These are phyloP conservation scores for Rutilus rutilus DNA, from an alignment of 2,113 vertebrate species.

Conservation along the genomic window DNA sequence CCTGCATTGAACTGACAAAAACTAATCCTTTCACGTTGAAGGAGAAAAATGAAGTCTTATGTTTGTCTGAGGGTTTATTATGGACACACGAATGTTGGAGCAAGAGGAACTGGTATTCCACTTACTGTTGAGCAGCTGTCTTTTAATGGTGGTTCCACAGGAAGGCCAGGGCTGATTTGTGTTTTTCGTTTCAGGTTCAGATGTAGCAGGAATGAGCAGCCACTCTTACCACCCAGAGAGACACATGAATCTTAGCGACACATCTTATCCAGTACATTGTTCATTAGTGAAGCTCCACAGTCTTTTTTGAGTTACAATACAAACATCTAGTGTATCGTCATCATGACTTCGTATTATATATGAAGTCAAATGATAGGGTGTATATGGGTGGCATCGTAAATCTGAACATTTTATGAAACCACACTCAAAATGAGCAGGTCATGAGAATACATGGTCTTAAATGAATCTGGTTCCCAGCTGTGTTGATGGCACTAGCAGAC, in stretches of 20 bases:
- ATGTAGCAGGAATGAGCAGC: not conserved
- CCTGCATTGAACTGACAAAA: not conserved
- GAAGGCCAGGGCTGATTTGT: slow-evolving; percentile 41
- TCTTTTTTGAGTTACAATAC: not conserved
- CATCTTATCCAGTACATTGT: not conserved
- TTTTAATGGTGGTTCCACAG: slow-evolving; percentile 34
- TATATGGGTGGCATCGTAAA: not conserved
- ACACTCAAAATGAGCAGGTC: slow-evolving; percentile 18
- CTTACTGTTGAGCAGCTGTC: slow-evolving; percentile 41
- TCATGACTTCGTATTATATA: not conserved
- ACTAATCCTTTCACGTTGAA: not conserved
- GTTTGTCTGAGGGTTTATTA: not conserved
- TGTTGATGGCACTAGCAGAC: slow-evolving; percentile 32
- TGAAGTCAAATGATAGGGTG: not conserved
- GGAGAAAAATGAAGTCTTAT: not conserved
- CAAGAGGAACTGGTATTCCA: slow-evolving; percentile 49
- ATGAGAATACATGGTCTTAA: not conserved
- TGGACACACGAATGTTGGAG: not conserved
- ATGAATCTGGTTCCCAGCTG: slow-evolving; percentile 39
- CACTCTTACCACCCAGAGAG: not conserved
- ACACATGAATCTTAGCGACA: not conserved
- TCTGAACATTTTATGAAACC: slow-evolving; percentile 5
- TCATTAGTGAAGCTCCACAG: slow-evolving; percentile 2
- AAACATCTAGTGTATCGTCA: not conserved
- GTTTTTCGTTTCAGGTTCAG: slow-evolving; percentile 31